Percentiles rank a stretch among this genome's conserved stretches.
Conservation (phyloP, 2,888 invertebrate genomes). For the Hymenopus coronatus region DNA sequence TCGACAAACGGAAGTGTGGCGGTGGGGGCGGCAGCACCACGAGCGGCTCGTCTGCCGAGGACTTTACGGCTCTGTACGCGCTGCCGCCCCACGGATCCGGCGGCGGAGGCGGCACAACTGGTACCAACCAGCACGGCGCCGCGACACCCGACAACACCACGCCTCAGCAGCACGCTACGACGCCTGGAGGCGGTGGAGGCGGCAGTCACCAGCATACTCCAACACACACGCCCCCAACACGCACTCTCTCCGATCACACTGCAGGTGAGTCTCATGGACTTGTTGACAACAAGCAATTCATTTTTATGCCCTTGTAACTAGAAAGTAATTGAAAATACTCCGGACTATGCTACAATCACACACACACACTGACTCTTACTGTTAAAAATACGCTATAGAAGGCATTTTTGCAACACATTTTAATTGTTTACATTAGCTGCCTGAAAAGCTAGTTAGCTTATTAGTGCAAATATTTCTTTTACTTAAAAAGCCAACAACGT, state of each 20-base stretch:
- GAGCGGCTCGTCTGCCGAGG: conserved; percentile 74
- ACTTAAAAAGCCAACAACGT: too few species aligned
- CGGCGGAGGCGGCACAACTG: conserved; percentile 38
- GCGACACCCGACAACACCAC: conserved; percentile 42
- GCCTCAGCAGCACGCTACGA: conserved; percentile 44
- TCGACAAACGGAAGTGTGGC: conserved; percentile 24
- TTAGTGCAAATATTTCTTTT: too few species aligned
- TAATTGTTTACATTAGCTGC: too few species aligned
- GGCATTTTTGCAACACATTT: too few species aligned
- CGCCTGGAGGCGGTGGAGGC: conserved; percentile 46
- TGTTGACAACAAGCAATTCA: background rate
- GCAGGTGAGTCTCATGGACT: conserved; percentile 42
- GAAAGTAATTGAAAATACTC: too few species aligned
- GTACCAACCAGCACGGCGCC: conserved; percentile 38
- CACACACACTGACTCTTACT: too few species aligned
- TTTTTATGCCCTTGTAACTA: background rate
- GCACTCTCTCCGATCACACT: conserved; percentile 48
- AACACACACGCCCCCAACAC: conserved; percentile 65
- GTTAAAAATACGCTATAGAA: too few species aligned
- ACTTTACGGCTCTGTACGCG: conserved; percentile 83
- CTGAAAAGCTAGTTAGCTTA: too few species aligned
- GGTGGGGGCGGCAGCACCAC: conserved; percentile 40
- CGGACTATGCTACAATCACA: too few species aligned
- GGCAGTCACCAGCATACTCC: conserved; percentile 60
- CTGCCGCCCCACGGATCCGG: conserved; percentile 49